Percentiles rank a stretch among this genome's conserved stretches.
These are phyloP conservation scores for Ganaspis sp. DNA, from an alignment of 1,140 invertebrate species.

Conservation along the genomic window DNA sequence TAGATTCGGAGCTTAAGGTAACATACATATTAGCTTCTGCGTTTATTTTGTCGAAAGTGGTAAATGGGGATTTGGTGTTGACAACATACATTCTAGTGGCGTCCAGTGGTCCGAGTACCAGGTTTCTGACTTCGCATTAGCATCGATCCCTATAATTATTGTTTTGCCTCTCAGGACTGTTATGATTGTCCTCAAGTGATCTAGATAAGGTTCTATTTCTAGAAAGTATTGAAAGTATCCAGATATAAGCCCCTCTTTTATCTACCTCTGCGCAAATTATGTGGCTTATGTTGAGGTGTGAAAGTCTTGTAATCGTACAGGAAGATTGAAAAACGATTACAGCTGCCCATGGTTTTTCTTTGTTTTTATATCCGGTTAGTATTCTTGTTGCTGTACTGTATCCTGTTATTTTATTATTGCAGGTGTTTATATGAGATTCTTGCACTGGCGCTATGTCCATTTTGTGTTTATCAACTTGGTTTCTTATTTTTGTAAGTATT, in stretches of 20 bases:
- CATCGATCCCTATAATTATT: neutral
- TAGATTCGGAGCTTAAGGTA: too few relatives aligned
- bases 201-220: neutral
- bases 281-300: neutral
- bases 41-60: too few relatives aligned
- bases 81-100: too few relatives aligned
- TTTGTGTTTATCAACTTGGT: neutral
- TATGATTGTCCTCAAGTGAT: neutral
- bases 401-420: neutral
- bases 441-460: neutral
- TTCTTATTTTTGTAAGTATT: too few relatives aligned
- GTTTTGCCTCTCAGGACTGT: neutral
- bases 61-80: too few relatives aligned
- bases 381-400: neutral
- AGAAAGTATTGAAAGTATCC: neutral
- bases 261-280: neutral
- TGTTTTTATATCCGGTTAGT: neutral
- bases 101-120: too few relatives aligned
- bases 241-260: neutral
- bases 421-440: neutral
- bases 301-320: neutral
- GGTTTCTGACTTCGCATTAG: too few relatives aligned
- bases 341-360: neutral
- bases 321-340: neutral
- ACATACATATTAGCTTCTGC: too few relatives aligned